A percentile compares a stretch with the other conserved stretches of the same genome.
These are phyloP conservation scores for Nibea coibor DNA, from an alignment of 2,113 vertebrate species.

Conservation along the genomic window DNA sequence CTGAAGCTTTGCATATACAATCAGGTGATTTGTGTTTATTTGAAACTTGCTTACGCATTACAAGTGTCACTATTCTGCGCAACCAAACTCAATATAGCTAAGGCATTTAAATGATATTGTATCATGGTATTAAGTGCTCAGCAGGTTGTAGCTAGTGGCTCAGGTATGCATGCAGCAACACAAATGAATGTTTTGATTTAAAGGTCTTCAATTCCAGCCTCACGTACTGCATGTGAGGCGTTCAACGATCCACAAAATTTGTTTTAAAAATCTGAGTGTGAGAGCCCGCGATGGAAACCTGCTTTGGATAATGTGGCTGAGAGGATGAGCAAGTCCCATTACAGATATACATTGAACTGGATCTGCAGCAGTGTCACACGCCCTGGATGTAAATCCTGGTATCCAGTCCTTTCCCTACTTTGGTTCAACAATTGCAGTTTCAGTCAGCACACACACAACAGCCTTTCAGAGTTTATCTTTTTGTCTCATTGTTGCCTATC, in stretches of 20 bases:
- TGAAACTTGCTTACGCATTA: background rate
- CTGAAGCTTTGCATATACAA: background rate
- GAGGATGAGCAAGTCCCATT: background rate
- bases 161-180: background rate
- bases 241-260: conserved; percentile 10
- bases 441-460: background rate
- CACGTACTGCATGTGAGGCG: conserved; percentile 18
- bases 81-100: background rate
- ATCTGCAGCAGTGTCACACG: conserved; percentile 33
- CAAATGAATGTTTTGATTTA: background rate
- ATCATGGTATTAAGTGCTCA: background rate
- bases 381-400: background rate
- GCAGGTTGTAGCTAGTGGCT: background rate
- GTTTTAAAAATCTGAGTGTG: conserved; percentile 36
- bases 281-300: conserved; percentile 32
- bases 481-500: background rate
- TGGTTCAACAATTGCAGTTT: background rate
- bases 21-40: background rate
- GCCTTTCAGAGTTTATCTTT: conserved; percentile 1
- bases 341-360: conserved; percentile 24
- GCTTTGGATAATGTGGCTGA: conserved; percentile 35
- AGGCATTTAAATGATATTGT: background rate
- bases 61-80: background rate
- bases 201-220: background rate
- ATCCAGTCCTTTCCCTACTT: background rate